Evolutionary conservation across 2,888 invertebrate species (phyloP).

Genomic region (Drosophila fungiperda): DNA sequence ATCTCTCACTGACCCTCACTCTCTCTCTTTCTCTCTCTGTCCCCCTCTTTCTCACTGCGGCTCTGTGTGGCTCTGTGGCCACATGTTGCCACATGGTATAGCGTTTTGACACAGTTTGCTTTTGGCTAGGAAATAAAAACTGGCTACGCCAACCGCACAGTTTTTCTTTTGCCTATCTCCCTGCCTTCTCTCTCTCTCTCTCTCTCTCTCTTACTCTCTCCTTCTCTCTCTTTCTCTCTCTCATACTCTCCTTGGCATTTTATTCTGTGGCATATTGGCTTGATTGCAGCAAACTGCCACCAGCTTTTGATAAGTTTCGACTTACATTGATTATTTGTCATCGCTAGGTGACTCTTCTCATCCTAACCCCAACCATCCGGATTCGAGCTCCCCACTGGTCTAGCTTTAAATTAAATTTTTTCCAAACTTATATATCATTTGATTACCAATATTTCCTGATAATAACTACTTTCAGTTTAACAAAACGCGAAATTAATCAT

Average conservation of each 20-base stretch:
- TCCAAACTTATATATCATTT: neutral
- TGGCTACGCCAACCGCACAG: slow-evolving; percentile 13
- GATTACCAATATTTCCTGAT: neutral
- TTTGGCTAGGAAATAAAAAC: slow-evolving; percentile 51
- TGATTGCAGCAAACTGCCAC: slow-evolving; percentile 33
- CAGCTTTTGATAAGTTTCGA: neutral
- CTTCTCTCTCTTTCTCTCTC: neutral
- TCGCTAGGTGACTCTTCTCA: neutral
- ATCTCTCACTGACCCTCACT: neutral
- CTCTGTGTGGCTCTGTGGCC: slow-evolving; percentile 27
- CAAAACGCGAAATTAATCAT: neutral
- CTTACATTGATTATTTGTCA: neutral
- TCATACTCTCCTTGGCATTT: slow-evolving; percentile 1
- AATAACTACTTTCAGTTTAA: neutral
- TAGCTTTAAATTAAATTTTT: neutral
- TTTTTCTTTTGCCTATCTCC: neutral
- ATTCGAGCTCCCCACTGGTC: neutral
- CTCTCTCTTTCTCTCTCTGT: neutral
- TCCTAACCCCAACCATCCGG: neutral
- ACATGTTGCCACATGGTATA: slow-evolving; percentile 52
- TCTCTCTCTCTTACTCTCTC: neutral
- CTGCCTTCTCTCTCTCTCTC: neutral
- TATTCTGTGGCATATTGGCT: slow-evolving; percentile 38
- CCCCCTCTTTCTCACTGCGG: neutral
- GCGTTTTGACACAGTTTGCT: slow-evolving; percentile 56